Conservation (phyloP, 2,797 vertebrate genomes). For the Acridotheres tristis region DNA sequence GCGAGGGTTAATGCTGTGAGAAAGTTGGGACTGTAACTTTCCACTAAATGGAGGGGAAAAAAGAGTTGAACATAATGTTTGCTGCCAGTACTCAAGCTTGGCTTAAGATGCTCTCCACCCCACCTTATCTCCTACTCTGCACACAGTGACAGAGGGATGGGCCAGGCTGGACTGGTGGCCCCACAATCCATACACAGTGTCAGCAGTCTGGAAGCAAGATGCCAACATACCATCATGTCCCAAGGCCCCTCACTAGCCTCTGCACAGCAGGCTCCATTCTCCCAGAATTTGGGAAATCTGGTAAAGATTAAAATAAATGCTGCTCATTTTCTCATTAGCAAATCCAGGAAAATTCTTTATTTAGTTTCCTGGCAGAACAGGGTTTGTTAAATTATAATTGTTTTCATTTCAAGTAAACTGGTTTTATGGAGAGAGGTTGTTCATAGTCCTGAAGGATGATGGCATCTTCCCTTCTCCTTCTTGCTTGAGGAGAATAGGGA, state of each 20-base stretch:
- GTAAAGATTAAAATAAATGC: constrained; percentile 23
- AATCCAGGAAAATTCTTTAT: not conserved
- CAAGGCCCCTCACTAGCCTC: not conserved
- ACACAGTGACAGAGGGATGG: not conserved
- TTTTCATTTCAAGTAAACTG: not conserved
- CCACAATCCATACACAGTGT: not conserved
- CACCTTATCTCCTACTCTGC: not conserved
- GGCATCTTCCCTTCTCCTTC: not conserved
- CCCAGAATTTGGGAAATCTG: not conserved
- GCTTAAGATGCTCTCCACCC: not conserved
- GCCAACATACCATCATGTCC: not conserved
- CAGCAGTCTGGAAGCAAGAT: not conserved
- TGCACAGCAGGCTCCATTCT: not conserved
- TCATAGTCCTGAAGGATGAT: not conserved
- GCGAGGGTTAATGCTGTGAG: not conserved
- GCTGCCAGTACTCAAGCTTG: not conserved
- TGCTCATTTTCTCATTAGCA: not conserved
- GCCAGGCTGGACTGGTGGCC: not conserved
- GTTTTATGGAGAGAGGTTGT: not conserved
- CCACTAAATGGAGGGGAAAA: not conserved
- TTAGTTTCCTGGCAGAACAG: not conserved
- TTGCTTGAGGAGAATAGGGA: not conserved
- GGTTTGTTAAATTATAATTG: not conserved
- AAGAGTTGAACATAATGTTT: not conserved
- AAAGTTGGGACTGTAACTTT: not conserved